Base-by-base conservation (phyloP, 2,797 vertebrate species). In the Orientallactaga sibirica region DNA sequence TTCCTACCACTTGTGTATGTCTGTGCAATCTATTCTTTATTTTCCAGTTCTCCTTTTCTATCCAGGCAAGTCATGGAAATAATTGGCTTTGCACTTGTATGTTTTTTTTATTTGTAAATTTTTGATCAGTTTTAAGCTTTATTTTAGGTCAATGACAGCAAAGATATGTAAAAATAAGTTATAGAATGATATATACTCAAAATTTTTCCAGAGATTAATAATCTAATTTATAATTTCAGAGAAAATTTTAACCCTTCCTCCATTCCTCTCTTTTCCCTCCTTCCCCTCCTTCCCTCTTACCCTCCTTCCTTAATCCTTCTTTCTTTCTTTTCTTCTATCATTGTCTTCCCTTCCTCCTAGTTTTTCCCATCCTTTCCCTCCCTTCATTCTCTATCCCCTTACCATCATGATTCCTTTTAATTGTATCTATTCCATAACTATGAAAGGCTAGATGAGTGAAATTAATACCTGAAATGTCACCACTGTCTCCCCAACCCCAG, bases 341-440 rank as follows among this genome's bases (percentile, higher is more conserved):
- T 20, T 11, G 33, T 29, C 2, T 6, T 25, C 20, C 20, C 3
- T 67, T 80, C 10, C 15, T 78, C 8, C 4, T 12, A 14, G 11
- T 18, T 33, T 37, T 11, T n/a, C 7, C 5, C 20, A 0, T 24
- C 7, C 2, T 7, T 68, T 19, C 3, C 1, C 15, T 37, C 41
- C 43, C 6, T 33, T 9, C 20, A 18, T 37, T 41, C 24, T 19
- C 64, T 5, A 15, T 11, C 27, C 33, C 14, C 29, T 15, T 33
- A 14, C 12, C 2, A 43, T 71, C 55, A 7, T 68, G 10, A 55
- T 77, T 84, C 95, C 87, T 89, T 15, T 64, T 71, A 43, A 55
- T 58, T 80, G 2, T 27, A 76, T 20, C 1, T 22, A 22, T 18
- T 78, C 6, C 2, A 4, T 79, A 70, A 11, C 7, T 62, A 33